These are phyloP conservation scores for Plestiodon gilberti DNA, from an alignment of 2,113 vertebrate species.

Conservation along the genomic window DNA sequence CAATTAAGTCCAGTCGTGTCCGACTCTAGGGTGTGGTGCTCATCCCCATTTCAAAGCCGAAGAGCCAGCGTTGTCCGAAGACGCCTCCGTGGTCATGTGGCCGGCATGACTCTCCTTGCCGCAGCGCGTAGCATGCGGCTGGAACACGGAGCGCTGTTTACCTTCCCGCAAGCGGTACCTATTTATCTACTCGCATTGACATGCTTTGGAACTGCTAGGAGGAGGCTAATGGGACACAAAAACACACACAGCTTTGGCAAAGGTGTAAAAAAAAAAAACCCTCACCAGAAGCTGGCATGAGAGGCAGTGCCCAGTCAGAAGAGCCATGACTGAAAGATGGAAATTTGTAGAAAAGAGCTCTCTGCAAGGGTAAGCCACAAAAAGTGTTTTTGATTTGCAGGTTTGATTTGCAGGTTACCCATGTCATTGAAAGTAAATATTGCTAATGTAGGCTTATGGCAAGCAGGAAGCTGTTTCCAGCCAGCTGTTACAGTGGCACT, in stretches of 20 bases:
- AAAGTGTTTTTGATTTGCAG: rapidly evolving
- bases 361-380: neutral
- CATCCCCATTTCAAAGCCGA: too few relatives aligned
- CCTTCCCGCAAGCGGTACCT: too few relatives aligned
- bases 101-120: too few relatives aligned
- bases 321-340: neutral
- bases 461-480: conserved; percentile 16
- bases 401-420: rapidly evolving
- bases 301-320: neutral
- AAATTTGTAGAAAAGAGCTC: neutral
- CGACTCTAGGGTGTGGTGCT: too few relatives aligned
- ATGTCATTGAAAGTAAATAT: neutral
- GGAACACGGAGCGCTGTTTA: too few relatives aligned
- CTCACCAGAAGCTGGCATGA: neutral
- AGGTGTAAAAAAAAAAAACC: neutral
- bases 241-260: neutral
- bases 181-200: too few relatives aligned
- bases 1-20: too few relatives aligned
- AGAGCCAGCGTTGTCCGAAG: too few relatives aligned
- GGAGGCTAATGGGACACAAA: neutral
- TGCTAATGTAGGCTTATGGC: neutral
- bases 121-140: too few relatives aligned
- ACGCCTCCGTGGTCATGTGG: too few relatives aligned
- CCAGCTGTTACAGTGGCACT: neutral
- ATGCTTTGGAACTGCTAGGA: too few relatives aligned